phyloP scores from a whole-genome alignment of 2,113 vertebrate genomes.

The Rhadina sibilatrix region DNA sequence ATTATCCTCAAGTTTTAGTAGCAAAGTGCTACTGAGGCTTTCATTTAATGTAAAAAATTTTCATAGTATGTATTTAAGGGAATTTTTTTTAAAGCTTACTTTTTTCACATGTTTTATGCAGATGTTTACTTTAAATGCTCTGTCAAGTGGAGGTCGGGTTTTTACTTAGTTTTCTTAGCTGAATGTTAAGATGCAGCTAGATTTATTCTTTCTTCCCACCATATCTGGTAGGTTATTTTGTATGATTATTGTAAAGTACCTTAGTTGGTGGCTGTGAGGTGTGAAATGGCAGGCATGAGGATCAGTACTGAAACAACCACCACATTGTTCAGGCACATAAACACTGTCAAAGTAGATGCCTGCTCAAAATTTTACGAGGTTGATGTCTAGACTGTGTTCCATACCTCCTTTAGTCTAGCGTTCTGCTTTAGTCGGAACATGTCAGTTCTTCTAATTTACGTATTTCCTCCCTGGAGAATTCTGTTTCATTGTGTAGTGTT shows the following conservation, averaged over 20 bases:
- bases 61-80: not conserved
- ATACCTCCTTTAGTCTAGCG: not conserved
- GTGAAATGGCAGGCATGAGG: not conserved
- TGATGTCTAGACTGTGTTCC: not conserved
- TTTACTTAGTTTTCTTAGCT: not conserved
- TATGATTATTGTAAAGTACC: not conserved
- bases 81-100: not conserved
- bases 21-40: not conserved
- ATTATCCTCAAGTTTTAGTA: not conserved
- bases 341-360: not conserved
- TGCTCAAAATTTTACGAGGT: not conserved
- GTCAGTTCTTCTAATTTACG: not conserved
- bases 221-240: not conserved
- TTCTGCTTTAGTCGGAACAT: not conserved
- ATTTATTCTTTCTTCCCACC: not conserved
- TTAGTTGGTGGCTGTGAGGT: not conserved
- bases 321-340: constrained; percentile 23
- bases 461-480: not conserved
- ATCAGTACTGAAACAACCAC: constrained; percentile 29
- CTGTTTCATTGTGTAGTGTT: not conserved
- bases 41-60: not conserved
- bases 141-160: fast-evolving
- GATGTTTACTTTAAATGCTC: not conserved
- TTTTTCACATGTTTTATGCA: not conserved
- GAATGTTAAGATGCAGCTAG: not conserved